Evolutionary conservation across 35 echinoderm and acorn worm species (phyloP).

Genomic region (Lytechinus variegatus): DNA sequence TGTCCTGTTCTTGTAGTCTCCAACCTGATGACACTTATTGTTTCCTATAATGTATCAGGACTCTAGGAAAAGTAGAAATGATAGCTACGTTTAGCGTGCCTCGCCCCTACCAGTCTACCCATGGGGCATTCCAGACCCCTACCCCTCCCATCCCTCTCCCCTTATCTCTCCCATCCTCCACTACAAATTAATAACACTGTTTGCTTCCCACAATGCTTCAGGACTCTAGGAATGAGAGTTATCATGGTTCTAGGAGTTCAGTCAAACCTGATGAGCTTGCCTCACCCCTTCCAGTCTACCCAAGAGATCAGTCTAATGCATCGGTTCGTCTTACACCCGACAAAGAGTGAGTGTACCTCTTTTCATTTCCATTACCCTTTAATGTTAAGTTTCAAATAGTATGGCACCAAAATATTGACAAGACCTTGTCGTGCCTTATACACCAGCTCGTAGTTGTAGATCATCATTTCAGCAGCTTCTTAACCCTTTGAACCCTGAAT

Average conservation of each 20-base stretch:
- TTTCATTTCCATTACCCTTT: background rate
- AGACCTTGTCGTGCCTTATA: no score
- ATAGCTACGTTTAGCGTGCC: background rate
- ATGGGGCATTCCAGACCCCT: background rate
- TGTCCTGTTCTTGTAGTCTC: no score
- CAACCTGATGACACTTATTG: background rate
- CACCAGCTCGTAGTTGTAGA: no score
- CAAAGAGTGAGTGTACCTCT: background rate
- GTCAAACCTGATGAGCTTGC: constrained; percentile 28
- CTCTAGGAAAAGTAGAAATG: background rate
- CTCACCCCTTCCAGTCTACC: constrained; percentile 44
- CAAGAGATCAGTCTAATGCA: background rate
- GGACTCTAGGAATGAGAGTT: background rate
- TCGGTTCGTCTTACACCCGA: background rate
- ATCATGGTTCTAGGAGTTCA: background rate
- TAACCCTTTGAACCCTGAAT: no score
- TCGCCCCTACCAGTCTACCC: constrained; percentile 44
- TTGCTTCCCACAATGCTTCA: background rate
- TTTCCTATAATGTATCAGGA: background rate
- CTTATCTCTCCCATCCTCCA: no score
- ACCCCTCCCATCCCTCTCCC: no score
- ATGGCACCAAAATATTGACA: no score
- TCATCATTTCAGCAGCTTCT: no score
- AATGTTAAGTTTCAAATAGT: no score
- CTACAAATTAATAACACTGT: background rate